Evolutionary conservation across 2,888 invertebrate genomes (phyloP).

Genomic region (Euclidia mi): DNA sequence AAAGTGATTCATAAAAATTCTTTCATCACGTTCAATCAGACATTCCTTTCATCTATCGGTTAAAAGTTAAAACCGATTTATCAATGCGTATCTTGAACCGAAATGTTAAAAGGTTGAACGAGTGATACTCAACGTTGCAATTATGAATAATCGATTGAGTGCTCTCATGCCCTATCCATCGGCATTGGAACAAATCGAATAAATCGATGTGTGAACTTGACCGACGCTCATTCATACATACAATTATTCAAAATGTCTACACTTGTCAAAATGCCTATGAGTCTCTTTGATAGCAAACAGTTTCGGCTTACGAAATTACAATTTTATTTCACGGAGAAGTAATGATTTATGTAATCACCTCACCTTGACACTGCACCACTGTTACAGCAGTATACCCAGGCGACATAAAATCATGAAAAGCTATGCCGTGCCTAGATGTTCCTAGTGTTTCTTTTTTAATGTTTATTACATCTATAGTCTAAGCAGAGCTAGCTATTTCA

Average conservation of each 20-base stretch:
- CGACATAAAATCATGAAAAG: too few relatives aligned
- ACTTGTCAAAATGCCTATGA: too few relatives aligned
- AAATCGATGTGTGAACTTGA: conserved; percentile 64
- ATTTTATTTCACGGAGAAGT: too few relatives aligned
- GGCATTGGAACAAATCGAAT: conserved; percentile 36
- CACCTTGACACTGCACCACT: too few relatives aligned
- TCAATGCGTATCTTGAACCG: conserved; percentile 19
- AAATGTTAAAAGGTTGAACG: conserved; percentile 36
- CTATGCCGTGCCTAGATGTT: too few relatives aligned
- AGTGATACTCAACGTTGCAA: conserved; percentile 31
- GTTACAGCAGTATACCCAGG: too few relatives aligned
- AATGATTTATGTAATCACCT: too few relatives aligned
- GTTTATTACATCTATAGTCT: too few relatives aligned
- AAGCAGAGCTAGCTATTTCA: too few relatives aligned
- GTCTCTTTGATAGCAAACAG: too few relatives aligned
- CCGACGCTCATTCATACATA: conserved; percentile 58
- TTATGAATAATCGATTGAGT: conserved; percentile 38
- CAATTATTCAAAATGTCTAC: conserved; percentile 64
- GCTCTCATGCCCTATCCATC: conserved; percentile 30
- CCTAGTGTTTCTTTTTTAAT: too few relatives aligned
- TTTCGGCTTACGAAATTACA: too few relatives aligned
- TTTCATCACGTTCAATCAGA: conserved; percentile 15
- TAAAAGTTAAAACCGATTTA: conserved; percentile 18
- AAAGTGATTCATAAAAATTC: conserved; percentile 8
- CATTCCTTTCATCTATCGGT: conserved; percentile 12